Evolutionary conservation across 2,797 vertebrate genomes (phyloP).

Genomic region (Amniataba percoides): DNA sequence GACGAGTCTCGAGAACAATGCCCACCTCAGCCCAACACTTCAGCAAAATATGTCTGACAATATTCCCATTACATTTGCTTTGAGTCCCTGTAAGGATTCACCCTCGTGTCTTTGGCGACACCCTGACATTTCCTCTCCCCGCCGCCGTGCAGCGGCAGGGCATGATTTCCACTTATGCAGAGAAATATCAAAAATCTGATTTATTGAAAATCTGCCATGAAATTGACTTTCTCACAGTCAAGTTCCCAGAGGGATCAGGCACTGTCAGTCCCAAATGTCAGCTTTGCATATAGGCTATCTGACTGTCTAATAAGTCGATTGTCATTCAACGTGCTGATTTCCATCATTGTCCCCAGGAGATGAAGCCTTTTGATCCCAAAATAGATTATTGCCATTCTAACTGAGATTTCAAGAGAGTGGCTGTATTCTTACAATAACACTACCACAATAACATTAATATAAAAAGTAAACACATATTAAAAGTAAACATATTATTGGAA

Average conservation of each 20-base stretch:
- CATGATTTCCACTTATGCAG: background rate
- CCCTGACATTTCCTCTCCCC: background rate
- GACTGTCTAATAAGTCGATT: conserved; percentile 1
- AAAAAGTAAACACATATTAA: too few species aligned
- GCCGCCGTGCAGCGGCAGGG: too few species aligned
- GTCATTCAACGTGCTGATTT: conserved; percentile 14
- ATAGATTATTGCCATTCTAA: background rate
- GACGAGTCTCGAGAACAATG: background rate
- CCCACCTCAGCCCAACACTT: background rate
- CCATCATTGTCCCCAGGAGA: background rate
- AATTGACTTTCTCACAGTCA: background rate
- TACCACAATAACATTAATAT: background rate
- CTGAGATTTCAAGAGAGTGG: background rate
- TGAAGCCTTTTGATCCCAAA: background rate
- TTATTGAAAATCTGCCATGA: background rate
- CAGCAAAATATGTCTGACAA: background rate
- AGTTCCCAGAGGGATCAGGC: background rate
- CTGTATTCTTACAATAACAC: background rate
- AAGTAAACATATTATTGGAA: background rate
- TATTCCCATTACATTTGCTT: background rate
- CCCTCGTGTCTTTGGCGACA: too few species aligned
- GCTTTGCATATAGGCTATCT: conserved; percentile 5
- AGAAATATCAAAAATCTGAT: background rate
- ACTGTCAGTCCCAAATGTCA: conserved; percentile 16
- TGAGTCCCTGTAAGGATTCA: background rate